Evolutionary conservation across 2,797 vertebrate genomes (phyloP).

Genomic region (Enteromius fasciolatus): DNA sequence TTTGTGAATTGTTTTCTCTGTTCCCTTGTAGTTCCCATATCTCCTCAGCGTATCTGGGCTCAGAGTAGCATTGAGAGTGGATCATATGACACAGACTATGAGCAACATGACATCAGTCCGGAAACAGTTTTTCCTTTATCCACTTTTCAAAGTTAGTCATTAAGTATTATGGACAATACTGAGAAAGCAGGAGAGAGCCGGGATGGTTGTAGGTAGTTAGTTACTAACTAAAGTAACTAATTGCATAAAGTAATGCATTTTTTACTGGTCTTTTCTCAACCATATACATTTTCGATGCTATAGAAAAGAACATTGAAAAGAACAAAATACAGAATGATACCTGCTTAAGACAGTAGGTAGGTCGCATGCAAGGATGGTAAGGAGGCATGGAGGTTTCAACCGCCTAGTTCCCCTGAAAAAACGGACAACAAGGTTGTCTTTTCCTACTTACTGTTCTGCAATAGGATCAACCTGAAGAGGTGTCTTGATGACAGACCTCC

Average conservation of each 20-base stretch:
- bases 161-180: constrained; percentile 12
- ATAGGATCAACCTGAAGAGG: too few relatives aligned
- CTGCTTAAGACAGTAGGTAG: too few relatives aligned
- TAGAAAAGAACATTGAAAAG: neutral
- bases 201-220: neutral
- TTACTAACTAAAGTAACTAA: neutral
- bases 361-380: too few relatives aligned
- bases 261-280: neutral
- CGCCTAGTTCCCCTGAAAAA: too few relatives aligned
- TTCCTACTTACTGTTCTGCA: too few relatives aligned
- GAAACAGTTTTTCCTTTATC: constrained; percentile 65
- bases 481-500: too few relatives aligned
- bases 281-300: neutral
- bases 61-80: constrained; percentile 71
- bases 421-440: too few relatives aligned
- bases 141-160: constrained; percentile 75
- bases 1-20: constrained; percentile 50
- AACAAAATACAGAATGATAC: too few relatives aligned
- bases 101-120: constrained; percentile 63
- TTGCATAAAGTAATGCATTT: neutral
- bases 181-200: neutral
- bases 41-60: constrained; percentile 62
- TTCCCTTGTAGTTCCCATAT: constrained; percentile 56
- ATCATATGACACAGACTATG: constrained; percentile 74
- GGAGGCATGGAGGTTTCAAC: too few relatives aligned